Conservation (phyloP, 2,888 invertebrate genomes). For the Mimumesa dahlbomi region DNA sequence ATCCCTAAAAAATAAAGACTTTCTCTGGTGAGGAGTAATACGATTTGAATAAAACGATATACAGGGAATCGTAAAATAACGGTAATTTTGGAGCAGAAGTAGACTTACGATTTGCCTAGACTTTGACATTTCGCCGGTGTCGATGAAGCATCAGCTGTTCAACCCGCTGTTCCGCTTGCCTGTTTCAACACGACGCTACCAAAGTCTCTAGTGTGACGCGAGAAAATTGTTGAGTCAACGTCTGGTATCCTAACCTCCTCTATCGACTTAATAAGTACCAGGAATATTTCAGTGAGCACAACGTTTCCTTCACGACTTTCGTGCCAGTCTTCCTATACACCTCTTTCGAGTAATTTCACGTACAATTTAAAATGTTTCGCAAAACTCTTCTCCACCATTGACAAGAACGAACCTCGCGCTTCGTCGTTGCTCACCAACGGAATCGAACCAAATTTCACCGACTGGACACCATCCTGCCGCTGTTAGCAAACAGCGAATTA, state of each 20-base stretch:
- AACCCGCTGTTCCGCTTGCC: slow-evolving; percentile 62
- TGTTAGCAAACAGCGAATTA: slow-evolving; percentile 3
- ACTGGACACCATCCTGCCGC: slow-evolving; percentile 21
- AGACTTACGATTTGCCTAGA: slow-evolving; percentile 78
- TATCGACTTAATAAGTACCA: slow-evolving; percentile 8
- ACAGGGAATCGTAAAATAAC: not conserved
- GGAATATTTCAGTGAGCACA: slow-evolving; percentile 9
- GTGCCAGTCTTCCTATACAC: not conserved
- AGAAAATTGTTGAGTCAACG: slow-evolving; percentile 78
- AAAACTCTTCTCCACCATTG: not conserved
- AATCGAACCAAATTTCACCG: slow-evolving; percentile 23
- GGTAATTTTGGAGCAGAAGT: slow-evolving; percentile 13
- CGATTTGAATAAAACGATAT: too few species aligned
- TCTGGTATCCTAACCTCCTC: slow-evolving; percentile 71
- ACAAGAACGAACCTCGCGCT: slow-evolving; percentile 6
- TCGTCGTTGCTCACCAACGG: slow-evolving; percentile 15
- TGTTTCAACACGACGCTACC: slow-evolving; percentile 48
- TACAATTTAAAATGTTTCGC: not conserved
- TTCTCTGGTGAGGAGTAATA: too few species aligned
- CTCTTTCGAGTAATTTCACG: slow-evolving; percentile 1
- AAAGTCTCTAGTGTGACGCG: slow-evolving; percentile 71
- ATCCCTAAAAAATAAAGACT: too few species aligned
- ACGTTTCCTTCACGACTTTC: not conserved
- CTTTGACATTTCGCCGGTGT: slow-evolving; percentile 80
- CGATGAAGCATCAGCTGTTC: slow-evolving; percentile 78